Conservation (phyloP, 2,113 vertebrate species). For the Calonectris borealis region DNA sequence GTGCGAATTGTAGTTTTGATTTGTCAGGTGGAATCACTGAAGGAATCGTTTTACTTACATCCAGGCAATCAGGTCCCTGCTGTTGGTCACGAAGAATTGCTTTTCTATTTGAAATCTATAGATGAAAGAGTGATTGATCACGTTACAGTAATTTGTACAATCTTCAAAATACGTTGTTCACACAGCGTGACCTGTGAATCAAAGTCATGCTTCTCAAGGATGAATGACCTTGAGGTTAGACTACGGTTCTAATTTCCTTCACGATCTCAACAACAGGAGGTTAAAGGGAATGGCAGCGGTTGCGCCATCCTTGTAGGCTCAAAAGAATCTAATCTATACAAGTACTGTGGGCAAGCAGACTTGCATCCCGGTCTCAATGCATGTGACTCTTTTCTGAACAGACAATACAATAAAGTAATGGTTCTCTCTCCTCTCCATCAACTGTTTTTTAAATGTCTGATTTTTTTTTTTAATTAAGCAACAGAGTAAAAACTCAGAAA, state of each 20-base stretch:
- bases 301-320: accelerated
- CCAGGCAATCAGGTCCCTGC: neutral
- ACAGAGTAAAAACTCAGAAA: neutral
- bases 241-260: neutral
- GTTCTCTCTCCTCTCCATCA: neutral
- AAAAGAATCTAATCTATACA: neutral
- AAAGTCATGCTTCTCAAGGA: neutral
- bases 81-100: neutral
- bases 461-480: neutral
- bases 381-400: neutral
- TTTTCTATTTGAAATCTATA: neutral
- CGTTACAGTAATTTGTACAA: neutral
- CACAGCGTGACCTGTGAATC: neutral
- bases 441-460: neutral
- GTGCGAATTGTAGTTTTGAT: neutral
- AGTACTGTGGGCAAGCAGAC: neutral
- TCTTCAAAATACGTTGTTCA: neutral
- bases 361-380: neutral
- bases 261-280: neutral
- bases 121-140: neutral
- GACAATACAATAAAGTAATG: neutral
- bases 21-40: neutral
- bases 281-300: neutral
- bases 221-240: neutral
- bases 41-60: neutral